Base-by-base conservation (phyloP, 2,113 vertebrate species). In the Choloepus hoffmanni region DNA sequence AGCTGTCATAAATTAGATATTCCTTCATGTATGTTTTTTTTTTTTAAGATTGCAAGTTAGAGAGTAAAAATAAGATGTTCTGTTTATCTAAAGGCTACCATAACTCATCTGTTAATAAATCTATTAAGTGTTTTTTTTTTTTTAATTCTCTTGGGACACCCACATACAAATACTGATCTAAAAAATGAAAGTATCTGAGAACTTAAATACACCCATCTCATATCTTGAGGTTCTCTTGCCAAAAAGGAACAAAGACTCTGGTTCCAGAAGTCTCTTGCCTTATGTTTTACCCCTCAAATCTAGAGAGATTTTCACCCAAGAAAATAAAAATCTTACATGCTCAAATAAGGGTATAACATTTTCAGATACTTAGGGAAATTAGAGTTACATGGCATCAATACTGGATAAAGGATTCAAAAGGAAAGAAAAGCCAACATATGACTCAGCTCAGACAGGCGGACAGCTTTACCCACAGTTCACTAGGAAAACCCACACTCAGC, bases 231-330 rank as follows among this genome's bases (percentile, higher is more conserved):
- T 67, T 84, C 68, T 89, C 60, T 76, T 76, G 36, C 48, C 48
- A 68, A 67, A 90, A 89, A 76, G 63, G 67, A 95, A 88, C 40
- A 92, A 68, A 74, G n/a, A 91, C 53, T 95, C 82, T 60, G 81
- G 84, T 48, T 76, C 40, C n/a, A 85, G 53, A 85, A 85, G 45
- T 78, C 36, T 76, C 45, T 48, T 48, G 30, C 40, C 68, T 84
- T 45, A 90, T 28, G 62, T 72, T 12, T 3, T 28, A 2, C 53
- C 79, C 90, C 24, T 63, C 67, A 50, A 76, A 45, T 48, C 72
- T 70, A 72, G 62, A 78, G 3, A 26, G 43, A 28, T 43, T 79
- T 90, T 82, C 8, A 36, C 16, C 15, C 33, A 36, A 40, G 21
- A 74, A 83, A 92, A 48, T 50, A 92, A 89, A 77, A 89, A 12